Percentiles rank a stretch among this genome's conserved stretches.
These are phyloP conservation scores for Probaryconus sp. DNA, from an alignment of 1,140 invertebrate genomes.

Conservation along the genomic window DNA sequence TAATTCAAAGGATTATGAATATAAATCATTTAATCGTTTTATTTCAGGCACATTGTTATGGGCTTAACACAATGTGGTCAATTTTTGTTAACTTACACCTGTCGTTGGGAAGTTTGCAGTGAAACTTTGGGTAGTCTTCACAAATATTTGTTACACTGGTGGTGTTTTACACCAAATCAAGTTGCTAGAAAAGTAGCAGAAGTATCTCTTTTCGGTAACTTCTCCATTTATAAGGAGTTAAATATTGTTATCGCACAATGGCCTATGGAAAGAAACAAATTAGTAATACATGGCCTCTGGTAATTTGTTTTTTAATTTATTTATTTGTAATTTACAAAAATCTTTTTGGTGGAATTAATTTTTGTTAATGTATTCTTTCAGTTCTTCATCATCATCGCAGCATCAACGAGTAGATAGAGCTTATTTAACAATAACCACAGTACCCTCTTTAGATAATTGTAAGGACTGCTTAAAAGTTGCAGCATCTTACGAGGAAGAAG, in stretches of 20 bases:
- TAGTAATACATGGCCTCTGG: slow-evolving; percentile 84
- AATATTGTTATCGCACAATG: slow-evolving; percentile 85
- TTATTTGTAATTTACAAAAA: slow-evolving; percentile 7
- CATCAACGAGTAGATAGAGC: slow-evolving; percentile 78
- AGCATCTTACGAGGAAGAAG: slow-evolving; percentile 81
- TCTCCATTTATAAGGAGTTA: slow-evolving; percentile 81
- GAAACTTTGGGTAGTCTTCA: slow-evolving; percentile 70
- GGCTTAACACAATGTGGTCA: slow-evolving; percentile 95
- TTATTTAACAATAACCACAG: slow-evolving; percentile 79
- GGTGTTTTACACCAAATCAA: slow-evolving; percentile 83
- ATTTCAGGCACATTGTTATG: slow-evolving; percentile 90
- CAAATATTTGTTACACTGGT: slow-evolving; percentile 85
- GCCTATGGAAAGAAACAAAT: slow-evolving; percentile 82
- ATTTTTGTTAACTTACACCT: slow-evolving; percentile 92
- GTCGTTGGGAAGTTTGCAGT: slow-evolving; percentile 79
- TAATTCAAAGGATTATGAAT: too few species aligned
- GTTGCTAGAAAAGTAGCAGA: slow-evolving; percentile 82
- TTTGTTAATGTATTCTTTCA: slow-evolving; percentile 57
- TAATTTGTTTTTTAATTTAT: slow-evolving; percentile 64
- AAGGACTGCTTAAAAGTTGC: slow-evolving; percentile 80
- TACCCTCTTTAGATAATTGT: slow-evolving; percentile 82
- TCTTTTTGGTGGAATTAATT: slow-evolving; percentile 3
- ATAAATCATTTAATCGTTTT: slow-evolving; percentile 26
- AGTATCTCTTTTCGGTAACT: slow-evolving; percentile 84
- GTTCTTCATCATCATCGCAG: slow-evolving; percentile 62